Evolutionary conservation across 92 coral and sea anemone genomes (phyloP).

Genomic region (Anthopleura xanthogrammica): DNA sequence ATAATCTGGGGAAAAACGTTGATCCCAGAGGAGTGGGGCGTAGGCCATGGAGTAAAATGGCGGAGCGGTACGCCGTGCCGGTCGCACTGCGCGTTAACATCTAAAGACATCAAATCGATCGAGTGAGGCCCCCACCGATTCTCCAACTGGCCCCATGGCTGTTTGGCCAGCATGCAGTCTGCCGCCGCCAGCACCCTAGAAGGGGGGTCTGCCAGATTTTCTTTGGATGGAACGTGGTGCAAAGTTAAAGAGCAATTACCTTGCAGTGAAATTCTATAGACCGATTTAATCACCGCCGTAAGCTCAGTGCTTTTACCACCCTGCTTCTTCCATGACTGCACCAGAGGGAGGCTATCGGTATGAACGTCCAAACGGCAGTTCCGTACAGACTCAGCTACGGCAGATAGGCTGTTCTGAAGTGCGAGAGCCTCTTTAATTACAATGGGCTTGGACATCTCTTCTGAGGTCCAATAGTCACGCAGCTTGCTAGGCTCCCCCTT

Average conservation of each 20-base stretch:
- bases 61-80: slow-evolving; percentile 27
- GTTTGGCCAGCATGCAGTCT: slow-evolving; percentile 23
- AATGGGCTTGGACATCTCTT: slow-evolving; percentile 23
- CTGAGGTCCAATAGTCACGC: slow-evolving; percentile 26
- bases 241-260: slow-evolving; percentile 24
- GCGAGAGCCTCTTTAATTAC: slow-evolving; percentile 45
- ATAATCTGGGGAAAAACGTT: slow-evolving; percentile 34
- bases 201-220: slow-evolving; percentile 31
- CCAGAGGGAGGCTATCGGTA: slow-evolving; percentile 34
- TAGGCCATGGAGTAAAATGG: slow-evolving; percentile 51
- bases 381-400: slow-evolving; percentile 3
- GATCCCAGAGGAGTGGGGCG: slow-evolving; percentile 28
- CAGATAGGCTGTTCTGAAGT: slow-evolving; percentile 12
- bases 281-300: slow-evolving; percentile 14
- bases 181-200: slow-evolving; percentile 38
- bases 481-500: too few species aligned
- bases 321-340: slow-evolving; percentile 45
- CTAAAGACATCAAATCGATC: slow-evolving; percentile 46
- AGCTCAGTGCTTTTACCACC: slow-evolving; percentile 44
- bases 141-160: slow-evolving; percentile 18
- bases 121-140: slow-evolving; percentile 31
- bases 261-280: background rate
- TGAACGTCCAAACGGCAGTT: slow-evolving; percentile 41
- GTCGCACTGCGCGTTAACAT: slow-evolving; percentile 38
- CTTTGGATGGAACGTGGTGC: slow-evolving; percentile 28